Conservation (phyloP, 2,888 invertebrate genomes). For the Biston stratarius region DNA sequence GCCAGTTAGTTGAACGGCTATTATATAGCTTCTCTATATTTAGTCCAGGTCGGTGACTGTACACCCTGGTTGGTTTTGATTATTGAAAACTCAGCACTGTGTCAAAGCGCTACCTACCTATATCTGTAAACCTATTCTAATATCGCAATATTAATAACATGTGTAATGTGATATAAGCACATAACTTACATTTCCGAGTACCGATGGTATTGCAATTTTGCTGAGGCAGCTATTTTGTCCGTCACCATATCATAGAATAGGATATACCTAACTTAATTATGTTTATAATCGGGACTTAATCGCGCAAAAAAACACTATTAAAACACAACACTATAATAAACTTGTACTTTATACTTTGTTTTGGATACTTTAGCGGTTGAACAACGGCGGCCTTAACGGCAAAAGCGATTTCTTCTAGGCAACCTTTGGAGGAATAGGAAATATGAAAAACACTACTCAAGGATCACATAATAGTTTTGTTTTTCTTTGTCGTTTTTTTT, state of each 20-base stretch:
- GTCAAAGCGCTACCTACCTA: conserved; percentile 16
- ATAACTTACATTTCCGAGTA: conserved; percentile 15
- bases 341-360: no score
- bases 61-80: conserved; percentile 15
- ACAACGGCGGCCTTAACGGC: no score
- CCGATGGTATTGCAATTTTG: conserved; percentile 14
- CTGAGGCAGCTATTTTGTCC: neutral
- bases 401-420: no score
- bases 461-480: no score
- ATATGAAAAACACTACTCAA: no score
- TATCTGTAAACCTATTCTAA: conserved; percentile 15
- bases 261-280: no score
- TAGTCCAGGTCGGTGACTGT: conserved; percentile 67
- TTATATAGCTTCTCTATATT: conserved; percentile 71
- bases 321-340: no score
- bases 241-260: neutral
- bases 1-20: conserved; percentile 79
- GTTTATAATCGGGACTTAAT: no score
- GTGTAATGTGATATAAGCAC: conserved; percentile 27
- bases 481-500: no score
- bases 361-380: no score
- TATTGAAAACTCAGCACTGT: conserved; percentile 27
- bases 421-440: no score
- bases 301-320: no score
- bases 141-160: conserved; percentile 12